Evolutionary conservation across 2,888 invertebrate genomes (phyloP).

Genomic region (Dryococelus australis): DNA sequence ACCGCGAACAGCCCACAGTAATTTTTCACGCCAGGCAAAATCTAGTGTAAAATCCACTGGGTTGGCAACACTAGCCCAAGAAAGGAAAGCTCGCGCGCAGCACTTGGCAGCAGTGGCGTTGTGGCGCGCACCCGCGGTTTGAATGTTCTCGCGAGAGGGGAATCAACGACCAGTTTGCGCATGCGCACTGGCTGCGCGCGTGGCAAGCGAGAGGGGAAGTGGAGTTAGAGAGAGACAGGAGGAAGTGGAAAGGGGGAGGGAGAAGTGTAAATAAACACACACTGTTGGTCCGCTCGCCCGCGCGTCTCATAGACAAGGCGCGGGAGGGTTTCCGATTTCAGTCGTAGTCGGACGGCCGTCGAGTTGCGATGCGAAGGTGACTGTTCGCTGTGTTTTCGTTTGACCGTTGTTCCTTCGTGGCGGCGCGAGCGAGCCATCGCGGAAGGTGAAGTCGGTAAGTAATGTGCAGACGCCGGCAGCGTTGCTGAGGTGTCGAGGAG

Average conservation of each 20-base stretch:
- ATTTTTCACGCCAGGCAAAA: too few relatives aligned
- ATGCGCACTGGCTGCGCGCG: neutral
- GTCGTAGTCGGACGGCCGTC: neutral
- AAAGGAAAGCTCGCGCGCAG: neutral
- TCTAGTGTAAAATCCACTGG: too few relatives aligned
- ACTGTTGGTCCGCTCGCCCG: neutral
- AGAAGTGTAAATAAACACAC: slow-evolving; percentile 16
- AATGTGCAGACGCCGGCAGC: neutral
- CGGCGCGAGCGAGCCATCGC: neutral
- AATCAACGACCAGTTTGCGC: neutral
- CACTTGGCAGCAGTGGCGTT: neutral
- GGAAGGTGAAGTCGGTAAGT: neutral
- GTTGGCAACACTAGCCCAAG: neutral
- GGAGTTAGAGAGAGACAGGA: neutral
- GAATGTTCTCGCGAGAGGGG: neutral
- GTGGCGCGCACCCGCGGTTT: neutral
- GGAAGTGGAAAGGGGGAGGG: neutral
- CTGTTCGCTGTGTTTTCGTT: neutral
- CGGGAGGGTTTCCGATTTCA: neutral
- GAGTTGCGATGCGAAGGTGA: neutral
- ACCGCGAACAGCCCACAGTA: too few relatives aligned
- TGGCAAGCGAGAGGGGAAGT: neutral
- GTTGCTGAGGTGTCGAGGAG: neutral
- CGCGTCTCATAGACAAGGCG: neutral
- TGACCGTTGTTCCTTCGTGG: neutral